phyloP scores from a whole-genome alignment of 1,140 invertebrate genomes.

The Monomorium pharaonis region DNA sequence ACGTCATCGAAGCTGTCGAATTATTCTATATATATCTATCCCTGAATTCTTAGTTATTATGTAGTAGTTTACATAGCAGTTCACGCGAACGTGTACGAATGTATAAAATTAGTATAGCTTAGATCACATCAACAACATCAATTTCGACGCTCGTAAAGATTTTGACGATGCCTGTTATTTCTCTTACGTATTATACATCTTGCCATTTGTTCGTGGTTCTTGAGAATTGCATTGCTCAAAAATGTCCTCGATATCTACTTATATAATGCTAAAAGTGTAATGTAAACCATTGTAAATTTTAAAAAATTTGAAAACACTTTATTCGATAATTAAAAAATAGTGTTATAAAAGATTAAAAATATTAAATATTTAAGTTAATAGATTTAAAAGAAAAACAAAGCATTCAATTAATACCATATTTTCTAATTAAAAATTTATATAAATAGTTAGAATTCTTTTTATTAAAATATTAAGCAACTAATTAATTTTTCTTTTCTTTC shows the following conservation, averaged over 20 bases:
- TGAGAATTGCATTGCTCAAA: slow-evolving; percentile 5
- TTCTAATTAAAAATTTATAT: background rate
- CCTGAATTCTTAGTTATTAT: background rate
- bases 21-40: background rate
- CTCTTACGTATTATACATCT: slow-evolving; percentile 10
- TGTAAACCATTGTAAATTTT: background rate
- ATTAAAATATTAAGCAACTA: background rate
- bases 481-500: background rate
- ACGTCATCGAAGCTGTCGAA: background rate
- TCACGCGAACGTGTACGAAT: slow-evolving; percentile 1
- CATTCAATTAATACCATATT: background rate
- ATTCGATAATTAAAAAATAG: background rate
- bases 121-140: background rate
- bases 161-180: slow-evolving; percentile 20
- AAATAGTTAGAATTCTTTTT: background rate
- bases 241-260: background rate
- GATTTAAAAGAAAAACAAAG: background rate
- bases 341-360: background rate
- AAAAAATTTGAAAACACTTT: background rate
- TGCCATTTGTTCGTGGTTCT: background rate
- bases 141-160: slow-evolving; percentile 8
- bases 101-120: slow-evolving; percentile 29
- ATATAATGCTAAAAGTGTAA: background rate
- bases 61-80: slow-evolving; percentile 1
- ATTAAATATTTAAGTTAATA: background rate